phyloP scores from a whole-genome alignment of 2,113 vertebrate genomes.

The Illadopsis cleaveri region DNA sequence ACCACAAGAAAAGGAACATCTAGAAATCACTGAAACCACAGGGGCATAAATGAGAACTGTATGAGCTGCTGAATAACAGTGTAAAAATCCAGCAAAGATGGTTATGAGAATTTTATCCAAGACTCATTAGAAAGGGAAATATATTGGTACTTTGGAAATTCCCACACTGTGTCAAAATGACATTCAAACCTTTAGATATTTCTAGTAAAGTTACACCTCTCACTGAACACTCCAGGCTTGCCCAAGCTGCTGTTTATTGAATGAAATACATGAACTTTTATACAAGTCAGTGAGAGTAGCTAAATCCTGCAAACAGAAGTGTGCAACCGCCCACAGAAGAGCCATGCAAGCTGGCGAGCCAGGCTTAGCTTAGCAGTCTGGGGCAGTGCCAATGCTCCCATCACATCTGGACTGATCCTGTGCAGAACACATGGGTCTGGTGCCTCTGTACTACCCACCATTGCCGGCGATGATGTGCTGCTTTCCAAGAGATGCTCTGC shows the following conservation, averaged over 20 bases:
- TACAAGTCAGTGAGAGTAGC: background rate
- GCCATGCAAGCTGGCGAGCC: background rate
- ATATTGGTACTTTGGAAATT: background rate
- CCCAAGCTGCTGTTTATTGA: background rate
- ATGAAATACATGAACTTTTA: background rate
- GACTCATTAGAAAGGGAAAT: background rate
- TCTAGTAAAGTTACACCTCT: background rate
- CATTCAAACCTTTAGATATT: background rate
- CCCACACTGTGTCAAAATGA: background rate
- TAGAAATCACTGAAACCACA: slow-evolving; percentile 7
- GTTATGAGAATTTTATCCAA: background rate
- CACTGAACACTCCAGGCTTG: background rate
- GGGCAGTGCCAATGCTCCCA: background rate
- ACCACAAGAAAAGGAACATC: slow-evolving; percentile 15
- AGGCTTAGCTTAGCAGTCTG: background rate
- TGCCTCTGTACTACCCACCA: background rate
- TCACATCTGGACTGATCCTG: slow-evolving; percentile 13
- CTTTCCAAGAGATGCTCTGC: background rate
- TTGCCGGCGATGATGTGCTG: background rate
- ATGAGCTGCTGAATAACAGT: background rate
- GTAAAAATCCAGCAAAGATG: background rate
- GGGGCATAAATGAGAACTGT: background rate
- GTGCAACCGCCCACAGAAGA: background rate
- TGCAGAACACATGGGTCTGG: background rate
- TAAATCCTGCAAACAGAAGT: background rate